These are phyloP conservation scores for Athrips mouffetella DNA, from an alignment of 2,888 invertebrate species.

Conservation along the genomic window DNA sequence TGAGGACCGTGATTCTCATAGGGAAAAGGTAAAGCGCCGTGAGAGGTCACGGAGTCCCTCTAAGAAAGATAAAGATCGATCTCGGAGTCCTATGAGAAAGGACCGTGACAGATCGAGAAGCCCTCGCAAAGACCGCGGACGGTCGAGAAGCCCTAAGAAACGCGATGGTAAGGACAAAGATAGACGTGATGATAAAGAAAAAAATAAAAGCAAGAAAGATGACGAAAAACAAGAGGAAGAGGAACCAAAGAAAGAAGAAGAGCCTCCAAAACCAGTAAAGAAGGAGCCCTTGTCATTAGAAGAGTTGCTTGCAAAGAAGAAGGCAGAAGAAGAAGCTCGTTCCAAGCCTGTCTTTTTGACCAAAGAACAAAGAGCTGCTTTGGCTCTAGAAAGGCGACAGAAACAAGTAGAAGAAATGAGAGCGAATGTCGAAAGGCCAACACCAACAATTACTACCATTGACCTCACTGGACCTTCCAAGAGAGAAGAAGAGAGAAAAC, in stretches of 20 bases:
- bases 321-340: conserved; percentile 95
- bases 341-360: conserved; percentile 98
- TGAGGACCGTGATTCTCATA: conserved; percentile 62
- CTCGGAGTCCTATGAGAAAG: conserved; percentile 55
- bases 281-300: conserved; percentile 96
- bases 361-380: conserved; percentile 94
- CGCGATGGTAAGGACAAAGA: conserved; percentile 44
- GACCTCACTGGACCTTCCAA: conserved; percentile 73
- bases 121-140: conserved; percentile 39
- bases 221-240: conserved; percentile 56
- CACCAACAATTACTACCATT: conserved; percentile 56
- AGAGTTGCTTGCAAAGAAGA: conserved; percentile 96
- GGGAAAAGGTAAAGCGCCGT: conserved; percentile 62
- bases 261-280: conserved; percentile 58
- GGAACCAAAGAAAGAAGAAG: conserved; percentile 56
- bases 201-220: conserved; percentile 56
- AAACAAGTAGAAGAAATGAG: conserved; percentile 91
- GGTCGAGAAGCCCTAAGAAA: conserved; percentile 63
- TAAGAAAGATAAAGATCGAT: conserved; percentile 50
- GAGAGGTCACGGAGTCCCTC: conserved; percentile 60
- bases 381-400: conserved; percentile 92
- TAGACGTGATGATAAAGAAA: conserved; percentile 59
- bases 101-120: conserved; percentile 49
- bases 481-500: conserved; percentile 67
- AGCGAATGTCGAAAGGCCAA: conserved; percentile 79